phyloP scores from a whole-genome alignment of 2,888 invertebrate species.

The Melieria picta region DNA sequence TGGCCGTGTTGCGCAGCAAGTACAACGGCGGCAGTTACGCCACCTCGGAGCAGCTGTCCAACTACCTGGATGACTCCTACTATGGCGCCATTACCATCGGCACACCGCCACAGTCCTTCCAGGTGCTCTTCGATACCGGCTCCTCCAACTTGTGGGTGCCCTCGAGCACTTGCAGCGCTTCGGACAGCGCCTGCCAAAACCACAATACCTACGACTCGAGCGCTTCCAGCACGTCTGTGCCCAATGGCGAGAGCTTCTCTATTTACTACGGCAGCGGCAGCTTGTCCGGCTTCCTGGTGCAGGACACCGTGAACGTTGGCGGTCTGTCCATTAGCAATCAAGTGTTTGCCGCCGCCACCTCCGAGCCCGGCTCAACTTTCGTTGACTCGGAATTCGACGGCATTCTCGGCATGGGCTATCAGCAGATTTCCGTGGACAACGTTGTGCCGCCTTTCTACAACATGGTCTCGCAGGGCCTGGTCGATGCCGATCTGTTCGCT shows the following conservation, averaged over 20 bases:
- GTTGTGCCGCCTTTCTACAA: constrained; percentile 92
- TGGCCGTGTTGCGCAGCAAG: constrained; percentile 40
- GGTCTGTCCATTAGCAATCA: constrained; percentile 77
- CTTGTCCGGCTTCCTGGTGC: constrained; percentile 92
- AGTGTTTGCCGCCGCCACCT: constrained; percentile 93
- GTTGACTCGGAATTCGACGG: constrained; percentile 98
- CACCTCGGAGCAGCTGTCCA: constrained; percentile 40
- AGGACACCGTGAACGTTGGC: constrained; percentile 80
- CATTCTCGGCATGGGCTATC: constrained; percentile 92
- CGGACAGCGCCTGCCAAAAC: constrained; percentile 92
- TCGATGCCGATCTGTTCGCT: constrained; percentile 82
- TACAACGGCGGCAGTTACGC: constrained; percentile 24
- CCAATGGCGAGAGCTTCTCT: constrained; percentile 88
- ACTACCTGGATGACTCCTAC: constrained; percentile 50
- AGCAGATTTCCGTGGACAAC: constrained; percentile 85
- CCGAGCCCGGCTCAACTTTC: constrained; percentile 92
- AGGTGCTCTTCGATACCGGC: constrained; percentile 87
- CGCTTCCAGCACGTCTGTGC: constrained; percentile 81
- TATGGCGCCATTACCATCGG: constrained; percentile 77
- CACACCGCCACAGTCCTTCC: constrained; percentile 88
- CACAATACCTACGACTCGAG: constrained; percentile 94
- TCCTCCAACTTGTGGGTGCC: constrained; percentile 99
- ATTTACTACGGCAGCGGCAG: constrained; percentile 97
- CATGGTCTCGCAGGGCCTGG: constrained; percentile 81
- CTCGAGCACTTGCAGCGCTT: constrained; percentile 89